Percentiles rank a stretch among this genome's conserved stretches.
Conservation (phyloP, 2,888 invertebrate species). For the Azorinus chamasolen region DNA sequence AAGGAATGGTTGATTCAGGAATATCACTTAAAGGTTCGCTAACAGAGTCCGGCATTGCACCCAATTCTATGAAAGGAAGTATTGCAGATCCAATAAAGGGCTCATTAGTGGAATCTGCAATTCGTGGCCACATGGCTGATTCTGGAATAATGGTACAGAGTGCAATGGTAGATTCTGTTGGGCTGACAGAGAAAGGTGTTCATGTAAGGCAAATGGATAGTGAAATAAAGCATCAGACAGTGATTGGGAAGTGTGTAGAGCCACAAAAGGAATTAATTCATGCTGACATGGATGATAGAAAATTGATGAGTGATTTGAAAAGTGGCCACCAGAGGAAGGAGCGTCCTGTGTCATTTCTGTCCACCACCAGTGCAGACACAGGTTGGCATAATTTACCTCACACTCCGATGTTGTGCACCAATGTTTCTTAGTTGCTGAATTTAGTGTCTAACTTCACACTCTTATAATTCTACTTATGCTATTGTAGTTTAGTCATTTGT, state of each 20-base stretch:
- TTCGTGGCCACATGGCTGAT: slow-evolving; percentile 70
- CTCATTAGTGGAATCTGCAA: slow-evolving; percentile 71
- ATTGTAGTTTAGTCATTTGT: too few relatives aligned
- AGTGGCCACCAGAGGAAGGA: slow-evolving; percentile 78
- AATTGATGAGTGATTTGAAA: slow-evolving; percentile 74
- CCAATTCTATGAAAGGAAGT: slow-evolving; percentile 36
- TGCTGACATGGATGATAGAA: slow-evolving; percentile 51
- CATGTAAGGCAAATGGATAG: slow-evolving; percentile 38
- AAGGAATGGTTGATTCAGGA: slow-evolving; percentile 57
- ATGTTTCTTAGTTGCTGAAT: too few relatives aligned
- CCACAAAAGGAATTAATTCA: slow-evolving; percentile 33
- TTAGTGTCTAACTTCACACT: too few relatives aligned
- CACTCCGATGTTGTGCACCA: too few relatives aligned
- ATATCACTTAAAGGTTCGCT: slow-evolving; percentile 60
- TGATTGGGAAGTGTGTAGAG: slow-evolving; percentile 8
- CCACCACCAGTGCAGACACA: slow-evolving; percentile 93
- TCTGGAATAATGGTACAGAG: slow-evolving; percentile 13
- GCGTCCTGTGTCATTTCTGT: slow-evolving; percentile 84
- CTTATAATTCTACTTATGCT: too few relatives aligned
- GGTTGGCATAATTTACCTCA: slow-evolving; percentile 87
- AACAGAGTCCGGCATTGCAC: slow-evolving; percentile 55
- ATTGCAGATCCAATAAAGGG: slow-evolving; percentile 43
- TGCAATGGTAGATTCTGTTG: slow-evolving; percentile 12
- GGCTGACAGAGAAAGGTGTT: slow-evolving; percentile 21
- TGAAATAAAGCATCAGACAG: slow-evolving; percentile 15